phyloP scores from a whole-genome alignment of 2,113 vertebrate species.

The Porphyrio hochstetteri region DNA sequence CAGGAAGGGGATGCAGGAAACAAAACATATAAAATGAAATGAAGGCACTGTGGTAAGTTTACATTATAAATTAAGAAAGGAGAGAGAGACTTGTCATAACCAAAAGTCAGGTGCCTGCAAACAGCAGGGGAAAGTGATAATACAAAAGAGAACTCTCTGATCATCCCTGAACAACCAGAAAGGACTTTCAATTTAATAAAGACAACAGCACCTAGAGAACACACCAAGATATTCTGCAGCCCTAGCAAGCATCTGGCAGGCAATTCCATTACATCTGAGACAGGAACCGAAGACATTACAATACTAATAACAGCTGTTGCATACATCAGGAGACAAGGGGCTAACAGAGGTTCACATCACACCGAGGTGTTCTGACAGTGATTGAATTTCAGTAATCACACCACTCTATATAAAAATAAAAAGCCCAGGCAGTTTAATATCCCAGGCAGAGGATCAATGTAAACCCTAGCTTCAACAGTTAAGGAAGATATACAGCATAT shows the following conservation, averaged over 20 bases:
- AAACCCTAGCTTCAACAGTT: not conserved
- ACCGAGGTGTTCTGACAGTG: not conserved
- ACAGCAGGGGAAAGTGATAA: not conserved
- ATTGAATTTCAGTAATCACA: slow-evolving; percentile 29
- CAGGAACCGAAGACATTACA: not conserved
- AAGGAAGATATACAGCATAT: not conserved
- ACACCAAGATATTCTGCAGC: not conserved
- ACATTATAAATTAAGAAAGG: slow-evolving; percentile 12
- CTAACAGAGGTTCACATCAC: not conserved
- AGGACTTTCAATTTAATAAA: slow-evolving; percentile 35
- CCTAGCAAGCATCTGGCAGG: not conserved
- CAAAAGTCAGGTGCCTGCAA: slow-evolving; percentile 19
- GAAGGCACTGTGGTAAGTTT: slow-evolving; percentile 2
- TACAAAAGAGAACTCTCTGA: not conserved
- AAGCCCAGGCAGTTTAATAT: not conserved
- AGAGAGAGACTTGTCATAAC: not conserved
- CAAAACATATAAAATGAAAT: not conserved
- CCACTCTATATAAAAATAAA: not conserved
- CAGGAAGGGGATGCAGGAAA: not conserved
- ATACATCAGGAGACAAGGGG: not conserved
- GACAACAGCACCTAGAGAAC: slow-evolving; percentile 1
- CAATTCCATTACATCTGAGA: slow-evolving; percentile 9
- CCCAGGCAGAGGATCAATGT: not conserved
- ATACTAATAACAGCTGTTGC: slow-evolving; percentile 1
- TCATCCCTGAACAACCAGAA: not conserved